Conservation (phyloP, 2,113 vertebrate genomes). For the Salminus brasiliensis region DNA sequence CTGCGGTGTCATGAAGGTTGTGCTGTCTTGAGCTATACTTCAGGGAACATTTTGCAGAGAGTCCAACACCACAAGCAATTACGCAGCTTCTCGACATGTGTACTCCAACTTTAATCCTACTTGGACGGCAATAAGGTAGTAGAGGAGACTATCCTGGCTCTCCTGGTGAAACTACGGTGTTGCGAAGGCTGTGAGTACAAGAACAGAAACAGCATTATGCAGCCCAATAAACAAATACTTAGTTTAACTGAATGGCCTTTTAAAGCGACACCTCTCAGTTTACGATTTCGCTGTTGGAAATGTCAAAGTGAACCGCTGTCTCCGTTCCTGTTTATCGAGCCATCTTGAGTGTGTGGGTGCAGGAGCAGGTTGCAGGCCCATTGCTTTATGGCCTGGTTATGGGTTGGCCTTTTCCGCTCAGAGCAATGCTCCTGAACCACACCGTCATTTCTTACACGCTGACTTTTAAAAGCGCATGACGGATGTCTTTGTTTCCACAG, state of each 20-base stretch:
- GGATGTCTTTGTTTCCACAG: conserved; percentile 58
- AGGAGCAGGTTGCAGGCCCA: conserved; percentile 54
- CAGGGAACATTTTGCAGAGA: too few relatives aligned
- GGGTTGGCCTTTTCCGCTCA: conserved; percentile 69
- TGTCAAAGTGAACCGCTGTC: conserved; percentile 62
- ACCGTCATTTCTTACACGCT: conserved; percentile 68
- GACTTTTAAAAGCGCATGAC: conserved; percentile 76
- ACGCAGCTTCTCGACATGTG: neutral
- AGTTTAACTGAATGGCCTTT: conserved; percentile 71
- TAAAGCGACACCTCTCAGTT: conserved; percentile 58
- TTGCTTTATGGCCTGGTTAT: conserved; percentile 68
- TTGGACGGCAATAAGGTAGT: conserved; percentile 18
- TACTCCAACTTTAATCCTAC: conserved; percentile 28
- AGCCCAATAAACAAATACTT: conserved; percentile 63
- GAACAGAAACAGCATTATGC: conserved; percentile 30
- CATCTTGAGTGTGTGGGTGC: conserved; percentile 63
- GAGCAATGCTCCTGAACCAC: conserved; percentile 69
- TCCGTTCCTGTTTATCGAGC: conserved; percentile 69
- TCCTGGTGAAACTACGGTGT: conserved; percentile 29
- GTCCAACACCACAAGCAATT: too few relatives aligned
- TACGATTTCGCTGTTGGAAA: conserved; percentile 67
- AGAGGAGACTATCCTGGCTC: neutral
- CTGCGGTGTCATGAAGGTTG: too few relatives aligned
- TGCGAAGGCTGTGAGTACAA: too few relatives aligned
- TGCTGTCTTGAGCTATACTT: too few relatives aligned